These are phyloP conservation scores for Bothrops jararaca DNA, from an alignment of 2,113 vertebrate genomes.

Conservation along the genomic window DNA sequence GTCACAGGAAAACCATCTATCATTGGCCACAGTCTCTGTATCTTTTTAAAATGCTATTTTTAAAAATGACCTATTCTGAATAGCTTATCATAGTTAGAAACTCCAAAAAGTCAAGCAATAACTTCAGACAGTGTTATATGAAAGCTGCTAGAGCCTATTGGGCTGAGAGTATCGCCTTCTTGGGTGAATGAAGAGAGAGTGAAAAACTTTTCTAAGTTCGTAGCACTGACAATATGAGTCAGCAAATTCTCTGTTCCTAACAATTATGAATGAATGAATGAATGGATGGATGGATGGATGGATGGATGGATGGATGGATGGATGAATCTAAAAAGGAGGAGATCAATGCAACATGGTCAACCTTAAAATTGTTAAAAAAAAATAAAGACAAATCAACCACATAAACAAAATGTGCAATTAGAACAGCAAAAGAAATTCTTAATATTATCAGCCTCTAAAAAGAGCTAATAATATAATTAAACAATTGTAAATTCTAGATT, in stretches of 20 bases:
- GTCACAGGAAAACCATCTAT: not conserved
- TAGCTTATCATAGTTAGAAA: not conserved
- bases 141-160: not conserved
- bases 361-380: not conserved
- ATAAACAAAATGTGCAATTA: not conserved
- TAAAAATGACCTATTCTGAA: not conserved
- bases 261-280: not conserved
- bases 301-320: not conserved
- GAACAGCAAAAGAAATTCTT: not conserved
- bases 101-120: not conserved
- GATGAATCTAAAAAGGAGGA: not conserved
- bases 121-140: not conserved
- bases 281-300: not conserved
- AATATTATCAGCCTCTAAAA: not conserved
- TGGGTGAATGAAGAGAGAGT: not conserved
- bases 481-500: not conserved
- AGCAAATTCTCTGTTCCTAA: not conserved
- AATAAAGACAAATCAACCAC: not conserved
- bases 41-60: not conserved
- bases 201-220: not conserved
- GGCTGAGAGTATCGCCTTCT: not conserved
- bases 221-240: not conserved
- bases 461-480: not conserved
- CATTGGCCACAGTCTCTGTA: not conserved
- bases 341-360: not conserved